Evolutionary conservation across 2,888 invertebrate species (phyloP), one percentile per base, ranked within the genome.

Genomic region (Acrobasis consociella): DNA sequence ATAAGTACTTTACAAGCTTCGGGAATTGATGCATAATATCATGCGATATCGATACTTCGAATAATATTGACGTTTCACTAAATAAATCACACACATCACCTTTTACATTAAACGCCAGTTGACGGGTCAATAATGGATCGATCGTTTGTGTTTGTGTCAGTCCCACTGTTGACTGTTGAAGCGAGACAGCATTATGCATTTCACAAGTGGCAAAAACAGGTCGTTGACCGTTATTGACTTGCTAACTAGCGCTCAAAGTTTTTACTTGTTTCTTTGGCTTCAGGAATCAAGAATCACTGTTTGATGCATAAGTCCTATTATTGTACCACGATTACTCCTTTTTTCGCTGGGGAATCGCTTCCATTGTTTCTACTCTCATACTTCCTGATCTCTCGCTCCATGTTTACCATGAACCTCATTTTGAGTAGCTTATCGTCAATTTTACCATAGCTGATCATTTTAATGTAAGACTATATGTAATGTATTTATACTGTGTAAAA

Each of bases 321-420:
- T 46, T 13, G 13, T 46, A 46, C n/a, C 13, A 46, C n/a, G 46
- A 13, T 5, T 13, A 65, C 62, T 66, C 62, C 52, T 63, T 53
- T 13, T 9, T 15, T 38, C 15, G 52, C 55, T 39, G 31, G 50
- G 67, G 42, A 49, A 64, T 62, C 61, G 72, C 87, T 87, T 88
- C 86, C 87, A 83, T 72, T 72, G 62, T 67, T 72, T 67, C 65
- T 69, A 67, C 66, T 71, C 70, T 67, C 69, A 78, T 77, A 76
- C 88, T 89, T 89, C 89, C 90, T 78, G 81, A 85, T 85, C 81
- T 85, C 83, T 80, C 69, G 72, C 75, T 82, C 77, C 78, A 79
- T 65, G 71, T 73, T 75, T 69, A 72, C 72, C 71, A 66, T 69
- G 75, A 85, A 89, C 87, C 89, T 87, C 85, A 88, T 88, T 87